Base-by-base conservation (phyloP, 92 coral and sea anemone species). In the Epizoanthus scotinus region DNA sequence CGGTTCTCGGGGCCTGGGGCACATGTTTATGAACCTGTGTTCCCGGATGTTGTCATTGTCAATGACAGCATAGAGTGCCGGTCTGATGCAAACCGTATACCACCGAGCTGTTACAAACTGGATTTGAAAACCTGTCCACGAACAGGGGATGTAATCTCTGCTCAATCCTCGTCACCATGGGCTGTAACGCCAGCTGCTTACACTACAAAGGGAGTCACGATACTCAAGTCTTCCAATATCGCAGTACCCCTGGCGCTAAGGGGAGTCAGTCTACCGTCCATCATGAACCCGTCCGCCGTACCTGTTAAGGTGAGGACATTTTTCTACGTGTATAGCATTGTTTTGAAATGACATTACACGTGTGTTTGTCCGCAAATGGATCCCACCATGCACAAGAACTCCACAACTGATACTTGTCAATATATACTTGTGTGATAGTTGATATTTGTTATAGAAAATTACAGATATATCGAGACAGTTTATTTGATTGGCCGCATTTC, bases 91-190 rank as follows among this genome's bases (percentile, higher is more conserved):
- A 52, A 58, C 13, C 68, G 47, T n/a, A 40, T 89, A 7, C 91
- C 91, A 13, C 38, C 36, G n/a, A 89, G 94, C 18, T 92, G 97
- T 55, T 52, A 90, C 71, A 71, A 67, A 57, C 9, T 85, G 25
- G 29, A 81, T 44, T 49, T 87, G 28, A 53, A 55, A n/a, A 59
- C 63, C n/a, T 90, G 94, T 62, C 88, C 84, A 21, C 13, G 53
- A 17, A 60, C 75, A 17, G 79, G 82, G 6, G 36, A 58, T 12
- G 56, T 71, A 60, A 78, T 92, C 4, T 36, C 24, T 36, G 86
- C 84, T 1, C 68, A 70, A 24, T 92, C 97, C 3, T 82, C 97
- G 4, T 71, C 87, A 27, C 22, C 79, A 3, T 92, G 94, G 91
- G 70, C 78, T 18, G 54, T 72, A 2, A 60, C 82, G 19, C 86